Percentiles rank a stretch among this genome's conserved stretches.
phyloP scores from a whole-genome alignment of 1,140 invertebrate species.

The Onthophagus taurus region DNA sequence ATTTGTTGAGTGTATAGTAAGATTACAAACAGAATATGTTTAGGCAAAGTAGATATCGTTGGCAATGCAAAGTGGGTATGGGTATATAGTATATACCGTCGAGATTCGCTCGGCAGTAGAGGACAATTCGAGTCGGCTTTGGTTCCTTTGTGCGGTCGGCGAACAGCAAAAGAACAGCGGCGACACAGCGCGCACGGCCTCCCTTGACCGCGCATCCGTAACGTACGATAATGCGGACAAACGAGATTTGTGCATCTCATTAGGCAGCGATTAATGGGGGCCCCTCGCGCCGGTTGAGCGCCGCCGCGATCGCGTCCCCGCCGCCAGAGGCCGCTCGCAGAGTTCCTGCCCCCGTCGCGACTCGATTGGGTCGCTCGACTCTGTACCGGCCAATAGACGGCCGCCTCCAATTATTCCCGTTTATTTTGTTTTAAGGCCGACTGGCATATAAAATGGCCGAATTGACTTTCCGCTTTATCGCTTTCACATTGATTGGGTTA shows the following conservation, averaged over 20 bases:
- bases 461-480: slow-evolving; percentile 24
- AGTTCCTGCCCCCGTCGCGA: slow-evolving; percentile 23
- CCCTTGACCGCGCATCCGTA: slow-evolving; percentile 10
- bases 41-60: too few species aligned
- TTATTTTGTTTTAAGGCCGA: slow-evolving; percentile 36
- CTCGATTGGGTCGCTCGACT: slow-evolving; percentile 25
- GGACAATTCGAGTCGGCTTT: too few species aligned
- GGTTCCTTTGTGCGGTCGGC: too few species aligned
- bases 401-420: slow-evolving; percentile 32
- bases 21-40: too few species aligned
- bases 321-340: too few species aligned
- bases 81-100: too few species aligned
- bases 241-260: slow-evolving; percentile 32
- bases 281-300: slow-evolving; percentile 23
- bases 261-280: slow-evolving; percentile 30
- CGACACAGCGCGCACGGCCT: too few species aligned
- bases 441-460: slow-evolving; percentile 33
- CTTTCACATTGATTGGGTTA: slow-evolving; percentile 10
- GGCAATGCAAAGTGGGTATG: too few species aligned
- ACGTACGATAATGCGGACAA: slow-evolving; percentile 11
- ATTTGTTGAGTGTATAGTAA: too few species aligned
- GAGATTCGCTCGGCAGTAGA: too few species aligned
- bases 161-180: too few species aligned
- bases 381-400: slow-evolving; percentile 27
- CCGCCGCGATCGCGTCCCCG: too few species aligned